Conservation (phyloP, 2,113 vertebrate species). For the Rhynchomys soricoides region DNA sequence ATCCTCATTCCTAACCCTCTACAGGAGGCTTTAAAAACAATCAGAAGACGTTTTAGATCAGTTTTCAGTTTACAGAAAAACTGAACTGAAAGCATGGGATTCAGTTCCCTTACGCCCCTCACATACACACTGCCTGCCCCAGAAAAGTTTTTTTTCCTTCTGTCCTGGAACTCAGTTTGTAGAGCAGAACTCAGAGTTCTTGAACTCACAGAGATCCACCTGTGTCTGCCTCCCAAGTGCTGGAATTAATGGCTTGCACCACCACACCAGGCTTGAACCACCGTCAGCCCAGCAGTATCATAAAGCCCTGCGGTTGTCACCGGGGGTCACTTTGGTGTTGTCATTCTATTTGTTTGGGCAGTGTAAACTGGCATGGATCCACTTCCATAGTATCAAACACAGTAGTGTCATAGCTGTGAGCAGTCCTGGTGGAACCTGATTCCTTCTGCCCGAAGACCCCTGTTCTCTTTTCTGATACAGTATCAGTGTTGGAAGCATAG, state of each 20-base stretch:
- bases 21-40: neutral
- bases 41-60: neutral
- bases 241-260: neutral
- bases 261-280: neutral
- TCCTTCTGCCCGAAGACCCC: neutral
- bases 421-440: too few relatives aligned
- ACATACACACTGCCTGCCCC: neutral
- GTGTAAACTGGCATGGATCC: neutral
- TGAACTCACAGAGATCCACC: neutral
- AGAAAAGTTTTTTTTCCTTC: neutral
- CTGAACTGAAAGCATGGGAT: neutral
- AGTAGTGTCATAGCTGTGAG: neutral
- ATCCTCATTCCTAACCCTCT: too few relatives aligned
- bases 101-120: neutral
- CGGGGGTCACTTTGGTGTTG: neutral
- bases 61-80: conserved; percentile 13
- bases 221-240: neutral
- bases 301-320: neutral
- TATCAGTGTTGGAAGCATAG: neutral
- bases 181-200: neutral
- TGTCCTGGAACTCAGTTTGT: neutral
- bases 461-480: neutral
- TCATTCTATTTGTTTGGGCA: neutral
- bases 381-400: neutral
- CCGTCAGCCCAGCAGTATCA: neutral